phyloP scores from a whole-genome alignment of 2,888 invertebrate genomes.

The Orchesellides sinensis region DNA sequence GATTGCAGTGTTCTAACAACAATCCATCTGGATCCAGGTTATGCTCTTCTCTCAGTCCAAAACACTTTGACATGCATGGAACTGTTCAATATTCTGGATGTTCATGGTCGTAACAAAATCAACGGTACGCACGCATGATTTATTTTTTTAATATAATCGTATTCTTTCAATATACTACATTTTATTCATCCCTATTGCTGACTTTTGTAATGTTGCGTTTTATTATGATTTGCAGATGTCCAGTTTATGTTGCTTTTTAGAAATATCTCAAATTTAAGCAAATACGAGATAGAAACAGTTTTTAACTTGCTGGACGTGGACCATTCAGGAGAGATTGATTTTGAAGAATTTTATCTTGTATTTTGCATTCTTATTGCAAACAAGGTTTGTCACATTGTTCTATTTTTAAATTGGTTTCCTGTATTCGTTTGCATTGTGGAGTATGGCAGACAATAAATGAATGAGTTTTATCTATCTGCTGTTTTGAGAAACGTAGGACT shows the following conservation, averaged over 20 bases:
- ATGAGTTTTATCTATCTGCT: conserved; percentile 28
- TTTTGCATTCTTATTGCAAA: conserved; percentile 75
- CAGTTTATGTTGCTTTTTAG: conserved; percentile 75
- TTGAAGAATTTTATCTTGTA: conserved; percentile 76
- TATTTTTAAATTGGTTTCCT: not conserved
- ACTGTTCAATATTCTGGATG: conserved; percentile 75
- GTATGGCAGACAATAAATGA: not conserved
- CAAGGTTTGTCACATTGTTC: too few species aligned
- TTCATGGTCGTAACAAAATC: conserved; percentile 70
- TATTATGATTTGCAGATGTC: conserved; percentile 74
- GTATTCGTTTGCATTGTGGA: not conserved
- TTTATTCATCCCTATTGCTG: too few species aligned
- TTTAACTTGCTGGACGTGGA: conserved; percentile 76
- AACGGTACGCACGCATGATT: conserved; percentile 72
- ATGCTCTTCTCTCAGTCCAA: conserved; percentile 74
- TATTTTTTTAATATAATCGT: too few species aligned
- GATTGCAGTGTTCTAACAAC: conserved; percentile 57
- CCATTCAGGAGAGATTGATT: conserved; percentile 76
- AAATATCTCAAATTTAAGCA: conserved; percentile 73
- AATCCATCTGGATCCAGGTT: conserved; percentile 74
- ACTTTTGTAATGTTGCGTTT: too few species aligned
- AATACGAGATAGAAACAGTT: conserved; percentile 73
- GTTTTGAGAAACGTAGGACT: too few species aligned
- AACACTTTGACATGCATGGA: conserved; percentile 73
- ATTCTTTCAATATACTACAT: too few species aligned